Base-by-base conservation (phyloP, 1,140 invertebrate genomes). In the Gryllus bimaculatus region DNA sequence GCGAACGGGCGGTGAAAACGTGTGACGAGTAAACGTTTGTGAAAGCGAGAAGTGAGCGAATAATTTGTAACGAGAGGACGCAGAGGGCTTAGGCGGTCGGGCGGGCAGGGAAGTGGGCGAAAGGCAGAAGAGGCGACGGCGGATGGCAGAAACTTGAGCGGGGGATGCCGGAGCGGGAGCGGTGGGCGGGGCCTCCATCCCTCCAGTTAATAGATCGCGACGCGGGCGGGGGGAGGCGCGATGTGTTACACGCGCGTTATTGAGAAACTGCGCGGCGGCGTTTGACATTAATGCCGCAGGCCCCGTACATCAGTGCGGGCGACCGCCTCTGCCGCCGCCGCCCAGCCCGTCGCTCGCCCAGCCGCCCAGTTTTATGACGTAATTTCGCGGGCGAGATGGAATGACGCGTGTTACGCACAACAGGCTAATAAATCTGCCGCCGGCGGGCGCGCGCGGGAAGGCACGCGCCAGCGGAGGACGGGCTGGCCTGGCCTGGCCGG, bases 211-310 rank as follows among this genome's bases (percentile, higher is more conserved):
- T 66, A 66, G 54, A 66, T 66, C 54, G 54, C 54, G 54, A 13
- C 54, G 18, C 54, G 54, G 10, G 54, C 54, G 10, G 54, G 54
- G 54, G 54, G 54, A 10, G 54, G 54, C 54, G 54, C 10, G 54
- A 66, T 66, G 54, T 66, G 54, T 66, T 66, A 66, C 54, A 66
- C 54, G 54, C 54, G 54, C 54, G 54, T 66, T 66, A 66, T 66
- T 66, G 54, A 66, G 54, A 66, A 66, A 66, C 54, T 66, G 54
- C 54, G 10, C 54, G 2, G 54, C 54, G 54, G 54, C 18, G 54
- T 66, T 66, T 66, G 54, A 66, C 54, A 18, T 66, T 66, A 66
- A 66, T 66, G 54, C 54, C 18, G 54, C 54, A 66, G 54, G 10
- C 18, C 10, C 54, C 54, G 54, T 66, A 13, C 54, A 66, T 66